Evolutionary conservation across 2,113 vertebrate species (phyloP).

Genomic region (Microcebus murinus): DNA sequence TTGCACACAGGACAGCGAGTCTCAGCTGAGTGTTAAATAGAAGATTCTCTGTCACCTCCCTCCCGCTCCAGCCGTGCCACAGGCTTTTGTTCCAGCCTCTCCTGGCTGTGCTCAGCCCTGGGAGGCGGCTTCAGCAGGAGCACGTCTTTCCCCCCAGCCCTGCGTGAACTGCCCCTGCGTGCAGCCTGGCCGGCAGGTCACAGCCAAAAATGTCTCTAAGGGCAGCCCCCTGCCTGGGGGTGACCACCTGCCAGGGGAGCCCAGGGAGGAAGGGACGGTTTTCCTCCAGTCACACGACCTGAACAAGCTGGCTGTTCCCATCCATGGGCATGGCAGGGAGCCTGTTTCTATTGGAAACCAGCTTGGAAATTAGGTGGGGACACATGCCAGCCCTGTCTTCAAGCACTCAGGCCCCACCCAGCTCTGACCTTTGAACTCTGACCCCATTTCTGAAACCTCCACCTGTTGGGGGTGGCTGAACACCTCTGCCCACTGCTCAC

Average conservation of each 20-base stretch:
- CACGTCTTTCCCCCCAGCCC: neutral
- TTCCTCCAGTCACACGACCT: neutral
- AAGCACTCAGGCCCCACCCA: neutral
- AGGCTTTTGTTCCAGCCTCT: neutral
- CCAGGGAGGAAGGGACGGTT: neutral
- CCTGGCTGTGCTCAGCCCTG: neutral
- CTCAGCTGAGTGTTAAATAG: neutral
- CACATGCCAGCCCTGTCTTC: neutral
- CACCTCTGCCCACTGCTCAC: too few relatives aligned
- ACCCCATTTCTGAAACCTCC: neutral
- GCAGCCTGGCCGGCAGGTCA: neutral
- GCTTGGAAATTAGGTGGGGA: neutral
- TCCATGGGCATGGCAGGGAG: neutral
- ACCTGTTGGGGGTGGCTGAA: too few relatives aligned
- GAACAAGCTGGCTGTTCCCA: neutral
- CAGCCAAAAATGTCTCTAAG: neutral
- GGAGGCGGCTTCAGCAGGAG: neutral
- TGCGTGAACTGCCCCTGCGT: accelerated
- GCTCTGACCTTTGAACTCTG: neutral
- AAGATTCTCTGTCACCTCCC: neutral
- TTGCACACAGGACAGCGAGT: neutral
- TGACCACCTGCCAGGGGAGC: neutral
- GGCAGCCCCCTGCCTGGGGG: neutral
- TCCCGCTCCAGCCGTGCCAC: accelerated
- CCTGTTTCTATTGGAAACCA: neutral